Evolutionary conservation across 2,113 vertebrate species (phyloP).

Genomic region (Pteropus alecto): DNA sequence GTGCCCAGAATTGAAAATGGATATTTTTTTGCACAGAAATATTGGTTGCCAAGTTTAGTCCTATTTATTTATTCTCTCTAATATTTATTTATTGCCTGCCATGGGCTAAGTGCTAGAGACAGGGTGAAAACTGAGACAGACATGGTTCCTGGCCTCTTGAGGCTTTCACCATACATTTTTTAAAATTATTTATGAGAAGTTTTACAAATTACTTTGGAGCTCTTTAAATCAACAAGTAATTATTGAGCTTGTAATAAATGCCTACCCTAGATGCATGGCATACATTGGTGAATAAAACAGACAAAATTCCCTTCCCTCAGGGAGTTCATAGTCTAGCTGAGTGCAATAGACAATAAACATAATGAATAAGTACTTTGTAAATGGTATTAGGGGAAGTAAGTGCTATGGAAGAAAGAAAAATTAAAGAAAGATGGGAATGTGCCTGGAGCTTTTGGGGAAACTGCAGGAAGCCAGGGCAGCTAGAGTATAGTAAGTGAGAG

Average conservation of each 20-base stretch:
- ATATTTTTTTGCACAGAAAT: slow-evolving; percentile 4
- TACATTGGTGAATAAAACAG: neutral
- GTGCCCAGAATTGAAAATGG: neutral
- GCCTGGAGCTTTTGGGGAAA: neutral
- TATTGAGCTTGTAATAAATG: neutral
- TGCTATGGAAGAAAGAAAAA: neutral
- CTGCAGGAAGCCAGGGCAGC: neutral
- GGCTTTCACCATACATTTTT: neutral
- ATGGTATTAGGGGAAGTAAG: neutral
- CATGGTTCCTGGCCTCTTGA: neutral
- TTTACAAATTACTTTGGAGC: neutral
- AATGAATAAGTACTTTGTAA: neutral
- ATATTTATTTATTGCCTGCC: neutral
- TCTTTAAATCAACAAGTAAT: neutral
- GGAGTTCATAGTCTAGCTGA: neutral
- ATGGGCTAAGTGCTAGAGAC: neutral
- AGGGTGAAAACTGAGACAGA: neutral
- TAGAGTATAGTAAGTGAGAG: neutral
- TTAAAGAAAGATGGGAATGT: neutral
- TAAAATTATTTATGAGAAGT: neutral
- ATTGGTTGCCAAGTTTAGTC: neutral
- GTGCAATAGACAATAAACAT: neutral
- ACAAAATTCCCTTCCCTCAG: neutral
- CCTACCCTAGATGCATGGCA: neutral
- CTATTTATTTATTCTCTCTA: neutral